These are phyloP conservation scores for Orcinus orca DNA, from an alignment of 2,113 vertebrate genomes.

Conservation along the genomic window DNA sequence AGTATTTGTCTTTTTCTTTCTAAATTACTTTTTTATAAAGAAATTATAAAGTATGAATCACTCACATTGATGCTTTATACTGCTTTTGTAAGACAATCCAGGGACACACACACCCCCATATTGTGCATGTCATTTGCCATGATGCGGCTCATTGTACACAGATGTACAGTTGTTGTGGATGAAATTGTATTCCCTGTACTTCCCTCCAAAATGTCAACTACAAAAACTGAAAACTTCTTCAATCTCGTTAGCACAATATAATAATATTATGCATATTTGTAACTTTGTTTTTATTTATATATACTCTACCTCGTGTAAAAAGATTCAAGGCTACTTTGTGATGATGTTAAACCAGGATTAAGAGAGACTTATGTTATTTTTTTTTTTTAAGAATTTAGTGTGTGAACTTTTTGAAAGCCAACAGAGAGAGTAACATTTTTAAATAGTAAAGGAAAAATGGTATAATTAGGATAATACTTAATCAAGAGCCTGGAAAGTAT, in stretches of 20 bases:
- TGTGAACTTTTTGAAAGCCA: constrained; percentile 17
- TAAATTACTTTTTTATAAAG: constrained; percentile 17
- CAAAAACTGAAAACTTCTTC: not conserved
- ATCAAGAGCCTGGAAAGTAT: not conserved
- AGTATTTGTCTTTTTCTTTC: too few relatives aligned
- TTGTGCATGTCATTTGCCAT: not conserved
- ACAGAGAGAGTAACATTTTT: not conserved
- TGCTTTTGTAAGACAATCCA: not conserved
- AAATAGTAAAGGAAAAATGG: not conserved
- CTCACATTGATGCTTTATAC: not conserved
- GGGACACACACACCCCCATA: not conserved
- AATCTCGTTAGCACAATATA: not conserved
- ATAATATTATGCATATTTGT: not conserved
- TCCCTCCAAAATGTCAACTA: not conserved
- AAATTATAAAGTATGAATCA: not conserved
- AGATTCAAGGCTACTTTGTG: not conserved
- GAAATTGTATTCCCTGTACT: not conserved
- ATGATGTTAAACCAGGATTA: not conserved
- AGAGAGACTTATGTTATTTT: not conserved
- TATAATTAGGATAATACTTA: not conserved
- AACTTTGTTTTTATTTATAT: constrained; percentile 28
- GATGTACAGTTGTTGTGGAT: not conserved
- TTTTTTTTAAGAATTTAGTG: not conserved
- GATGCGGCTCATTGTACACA: not conserved
- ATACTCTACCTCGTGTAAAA: not conserved